Percentiles rank a stretch among this genome's conserved stretches.
phyloP scores from a whole-genome alignment of 2,797 vertebrate genomes.

The Melanotaenia maccullochi region DNA sequence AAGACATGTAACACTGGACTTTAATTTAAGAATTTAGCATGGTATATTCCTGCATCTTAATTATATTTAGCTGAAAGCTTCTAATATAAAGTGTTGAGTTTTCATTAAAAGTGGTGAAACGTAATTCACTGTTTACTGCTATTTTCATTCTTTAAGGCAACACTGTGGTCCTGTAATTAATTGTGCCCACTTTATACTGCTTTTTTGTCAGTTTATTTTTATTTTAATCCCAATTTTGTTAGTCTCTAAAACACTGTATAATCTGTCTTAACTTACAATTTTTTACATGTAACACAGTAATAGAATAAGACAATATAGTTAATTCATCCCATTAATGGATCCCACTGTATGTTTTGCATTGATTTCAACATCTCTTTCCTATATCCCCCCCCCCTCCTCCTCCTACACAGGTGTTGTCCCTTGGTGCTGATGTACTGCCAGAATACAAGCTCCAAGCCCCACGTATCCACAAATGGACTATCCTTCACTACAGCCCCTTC shows the following conservation, averaged over 20 bases:
- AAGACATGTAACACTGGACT: background rate
- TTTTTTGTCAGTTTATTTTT: background rate
- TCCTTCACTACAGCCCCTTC: constrained; percentile 99
- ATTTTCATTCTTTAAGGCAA: background rate
- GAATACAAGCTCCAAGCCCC: constrained; percentile 98
- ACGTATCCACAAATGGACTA: constrained; percentile 95
- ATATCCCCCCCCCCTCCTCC: background rate
- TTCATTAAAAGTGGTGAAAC: rapidly evolving
- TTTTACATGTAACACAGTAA: background rate
- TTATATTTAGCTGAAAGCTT: background rate
- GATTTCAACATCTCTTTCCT: background rate
- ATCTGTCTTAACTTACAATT: background rate
- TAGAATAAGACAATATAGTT: background rate
- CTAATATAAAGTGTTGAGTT: background rate
- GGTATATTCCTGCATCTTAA: background rate
- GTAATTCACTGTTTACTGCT: background rate
- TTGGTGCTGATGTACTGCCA: constrained; percentile 95
- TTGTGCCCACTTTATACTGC: background rate
- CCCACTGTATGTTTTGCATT: background rate
- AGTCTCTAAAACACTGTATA: background rate
- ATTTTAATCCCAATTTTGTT: background rate
- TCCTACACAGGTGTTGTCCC: constrained; percentile 89
- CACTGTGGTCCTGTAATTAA: background rate
- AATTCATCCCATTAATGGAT: no score
- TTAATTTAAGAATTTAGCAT: constrained; percentile 1